These are phyloP conservation scores for Eulemur coronatus DNA, from an alignment of 2,797 vertebrate species.

Conservation along the genomic window DNA sequence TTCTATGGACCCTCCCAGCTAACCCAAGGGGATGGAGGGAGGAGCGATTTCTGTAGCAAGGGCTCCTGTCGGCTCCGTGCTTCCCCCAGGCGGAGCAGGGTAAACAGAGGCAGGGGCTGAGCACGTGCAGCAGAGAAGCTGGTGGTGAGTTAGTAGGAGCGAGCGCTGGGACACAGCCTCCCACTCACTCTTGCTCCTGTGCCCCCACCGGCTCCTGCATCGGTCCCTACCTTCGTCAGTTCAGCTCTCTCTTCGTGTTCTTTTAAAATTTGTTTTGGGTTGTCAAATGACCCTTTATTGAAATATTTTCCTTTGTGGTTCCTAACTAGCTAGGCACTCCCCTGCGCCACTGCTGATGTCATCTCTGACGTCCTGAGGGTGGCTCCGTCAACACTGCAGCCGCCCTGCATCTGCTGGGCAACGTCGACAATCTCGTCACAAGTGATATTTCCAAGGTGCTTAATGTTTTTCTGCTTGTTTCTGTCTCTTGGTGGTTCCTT, in stretches of 20 bases:
- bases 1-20: neutral
- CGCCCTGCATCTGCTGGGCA: slow-evolving; percentile 88
- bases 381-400: slow-evolving; percentile 82
- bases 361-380: neutral
- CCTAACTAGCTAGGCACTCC: slow-evolving; percentile 85
- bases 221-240: neutral
- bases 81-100: neutral
- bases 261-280: neutral
- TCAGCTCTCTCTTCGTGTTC: neutral
- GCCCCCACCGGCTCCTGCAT: neutral
- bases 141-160: neutral
- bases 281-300: neutral
- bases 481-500: slow-evolving; percentile 93
- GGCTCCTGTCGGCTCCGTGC: neutral
- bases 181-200: neutral
- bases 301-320: neutral
- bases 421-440: slow-evolving; percentile 89
- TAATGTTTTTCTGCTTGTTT: slow-evolving; percentile 95
- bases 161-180: neutral
- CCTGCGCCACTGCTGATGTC: slow-evolving; percentile 86
- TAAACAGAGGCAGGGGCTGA: neutral
- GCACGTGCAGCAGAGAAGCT: neutral
- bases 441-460: slow-evolving; percentile 90
- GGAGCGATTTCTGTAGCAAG: neutral
- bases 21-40: neutral